Base-by-base conservation (phyloP, 2,888 invertebrate species). In the Cerceris rybyensis region DNA sequence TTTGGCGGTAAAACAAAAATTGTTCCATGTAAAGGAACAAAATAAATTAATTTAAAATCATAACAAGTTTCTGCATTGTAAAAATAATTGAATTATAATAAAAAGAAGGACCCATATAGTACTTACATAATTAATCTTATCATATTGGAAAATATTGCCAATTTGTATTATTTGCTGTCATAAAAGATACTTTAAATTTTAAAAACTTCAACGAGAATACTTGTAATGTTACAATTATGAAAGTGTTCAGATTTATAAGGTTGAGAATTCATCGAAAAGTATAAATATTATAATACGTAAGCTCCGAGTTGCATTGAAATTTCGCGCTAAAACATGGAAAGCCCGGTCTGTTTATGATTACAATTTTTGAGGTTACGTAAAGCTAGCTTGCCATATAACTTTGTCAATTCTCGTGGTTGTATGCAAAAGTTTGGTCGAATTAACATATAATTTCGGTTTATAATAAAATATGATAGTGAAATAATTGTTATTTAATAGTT, bases 321-420 rank as follows among this genome's bases (percentile, higher is more conserved):
- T 86, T 87, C 87, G 81, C 86, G 87, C 81, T 70, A 78, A 82
- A 87, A 82, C 81, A 81, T 82, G 86, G 84, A 70, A 86, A 86
- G 78, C 69, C 70, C 58, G 71, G 67, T 77, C 83, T 86, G 85
- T 84, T 86, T 86, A 86, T 71, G 69, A 69, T 84, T 69, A 68
- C 52, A 75, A 69, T 59, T 82, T 85, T 86, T 76, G 83, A 86
- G 86, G 86, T 86, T 86, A 86, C 75, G 73, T 70, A 75, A 74
- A 76, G 80, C 80, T 80, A 60, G 80, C 79, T 81, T 75, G 69
- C 64, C 50, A 64, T 55, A 52, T 52, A 65, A 13, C 63, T 70
- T 69, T 50, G 72, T 78, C 71, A 50, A 42, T 69, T 58, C 41
- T 41, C 52, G 16, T n/a, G 54, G 28, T 67, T 68, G 61, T 58